These are phyloP conservation scores for Haliaeetus leucogaster DNA, from an alignment of 2,113 vertebrate species.

Conservation along the genomic window DNA sequence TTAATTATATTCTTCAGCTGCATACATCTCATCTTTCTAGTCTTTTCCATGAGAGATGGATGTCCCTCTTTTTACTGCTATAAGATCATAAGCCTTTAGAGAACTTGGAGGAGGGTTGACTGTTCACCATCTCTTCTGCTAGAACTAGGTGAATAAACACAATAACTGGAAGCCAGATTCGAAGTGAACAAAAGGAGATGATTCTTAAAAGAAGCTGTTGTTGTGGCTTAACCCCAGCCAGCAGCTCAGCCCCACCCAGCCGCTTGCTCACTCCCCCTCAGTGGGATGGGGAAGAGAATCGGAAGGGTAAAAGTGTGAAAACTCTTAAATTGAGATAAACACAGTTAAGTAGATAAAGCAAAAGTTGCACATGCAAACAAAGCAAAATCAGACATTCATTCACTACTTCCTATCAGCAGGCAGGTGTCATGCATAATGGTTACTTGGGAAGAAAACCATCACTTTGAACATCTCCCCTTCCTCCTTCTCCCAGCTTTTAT, in stretches of 20 bases:
- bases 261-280: fast-evolving
- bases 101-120: background rate
- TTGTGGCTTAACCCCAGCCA: background rate
- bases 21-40: background rate
- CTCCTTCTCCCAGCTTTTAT: background rate
- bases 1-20: background rate
- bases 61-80: background rate
- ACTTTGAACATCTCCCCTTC: background rate
- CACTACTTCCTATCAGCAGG: background rate
- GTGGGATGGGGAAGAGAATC: background rate
- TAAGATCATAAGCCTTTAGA: background rate
- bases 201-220: background rate
- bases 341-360: background rate
- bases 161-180: background rate
- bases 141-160: background rate
- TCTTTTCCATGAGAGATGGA: background rate
- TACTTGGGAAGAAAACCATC: background rate
- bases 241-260: background rate
- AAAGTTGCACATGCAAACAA: background rate
- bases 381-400: background rate
- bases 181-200: background rate
- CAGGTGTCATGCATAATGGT: fast-evolving
- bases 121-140: background rate
- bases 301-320: background rate
- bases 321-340: background rate